Evolutionary conservation across 2,113 vertebrate species (phyloP).

Genomic region (Cheirogaleus medius): DNA sequence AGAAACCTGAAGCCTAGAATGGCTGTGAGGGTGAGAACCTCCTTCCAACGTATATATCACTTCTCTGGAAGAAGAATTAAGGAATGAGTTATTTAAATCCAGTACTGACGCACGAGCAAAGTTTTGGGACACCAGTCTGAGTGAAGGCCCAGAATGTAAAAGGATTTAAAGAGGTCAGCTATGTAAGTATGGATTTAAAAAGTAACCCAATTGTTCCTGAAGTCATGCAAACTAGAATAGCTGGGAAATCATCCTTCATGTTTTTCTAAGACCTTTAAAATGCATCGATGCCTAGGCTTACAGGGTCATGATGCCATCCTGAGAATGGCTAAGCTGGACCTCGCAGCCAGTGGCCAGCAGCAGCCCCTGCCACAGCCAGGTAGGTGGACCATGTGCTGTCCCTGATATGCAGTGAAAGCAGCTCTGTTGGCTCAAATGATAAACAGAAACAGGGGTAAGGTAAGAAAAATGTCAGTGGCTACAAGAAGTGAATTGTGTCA

Average conservation of each 20-base stretch:
- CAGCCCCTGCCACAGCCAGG: too few relatives aligned
- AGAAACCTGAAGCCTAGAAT: neutral
- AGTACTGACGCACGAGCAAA: neutral
- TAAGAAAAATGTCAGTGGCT: too few relatives aligned
- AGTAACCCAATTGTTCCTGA: neutral
- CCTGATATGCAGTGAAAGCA: neutral
- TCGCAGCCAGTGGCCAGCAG: too few relatives aligned
- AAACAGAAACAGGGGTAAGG: neutral
- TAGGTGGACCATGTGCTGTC: neutral
- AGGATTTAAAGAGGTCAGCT: neutral
- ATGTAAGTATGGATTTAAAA: neutral
- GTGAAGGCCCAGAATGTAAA: neutral
- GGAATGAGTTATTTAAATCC: neutral
- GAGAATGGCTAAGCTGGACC: neutral
- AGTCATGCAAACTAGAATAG: neutral
- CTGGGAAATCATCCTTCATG: neutral
- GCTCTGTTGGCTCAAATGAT: neutral
- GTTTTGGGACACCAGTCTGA: neutral
- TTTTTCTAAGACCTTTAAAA: neutral
- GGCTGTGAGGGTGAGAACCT: neutral
- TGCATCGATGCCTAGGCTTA: neutral
- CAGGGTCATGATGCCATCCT: neutral
- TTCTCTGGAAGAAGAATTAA: neutral
- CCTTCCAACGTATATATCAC: neutral
- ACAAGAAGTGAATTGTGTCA: neutral